These are phyloP conservation scores for Eledone cirrhosa DNA, from an alignment of 2,888 invertebrate genomes.

Conservation along the genomic window DNA sequence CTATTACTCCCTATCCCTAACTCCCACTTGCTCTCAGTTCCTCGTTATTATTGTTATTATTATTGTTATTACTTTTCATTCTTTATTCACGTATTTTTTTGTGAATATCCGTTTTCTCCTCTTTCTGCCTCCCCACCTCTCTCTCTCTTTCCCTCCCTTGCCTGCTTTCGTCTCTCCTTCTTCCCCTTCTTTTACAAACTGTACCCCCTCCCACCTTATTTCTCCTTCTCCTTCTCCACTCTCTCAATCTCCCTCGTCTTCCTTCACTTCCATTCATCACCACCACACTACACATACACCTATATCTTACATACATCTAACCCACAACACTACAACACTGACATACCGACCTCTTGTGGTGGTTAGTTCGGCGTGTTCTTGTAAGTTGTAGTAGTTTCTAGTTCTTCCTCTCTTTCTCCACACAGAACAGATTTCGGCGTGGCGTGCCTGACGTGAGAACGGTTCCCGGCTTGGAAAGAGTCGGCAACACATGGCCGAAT, in stretches of 20 bases:
- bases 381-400: no score
- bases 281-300: neutral
- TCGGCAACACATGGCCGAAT: slow-evolving; percentile 5
- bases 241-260: neutral
- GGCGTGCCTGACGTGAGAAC: neutral
- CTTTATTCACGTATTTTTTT: neutral
- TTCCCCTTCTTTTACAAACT: neutral
- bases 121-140: neutral
- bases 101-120: neutral
- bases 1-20: neutral
- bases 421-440: neutral
- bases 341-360: neutral
- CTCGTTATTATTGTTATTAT: neutral
- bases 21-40: neutral
- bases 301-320: neutral
- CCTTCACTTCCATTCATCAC: neutral
- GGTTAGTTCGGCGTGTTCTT: neutral
- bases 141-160: neutral
- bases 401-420: neutral
- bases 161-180: neutral
- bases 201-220: neutral
- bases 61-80: neutral
- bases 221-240: neutral
- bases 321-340: neutral
- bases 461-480: neutral